Base-by-base conservation (phyloP, 2,888 invertebrate genomes). In the Meloe dianella region DNA sequence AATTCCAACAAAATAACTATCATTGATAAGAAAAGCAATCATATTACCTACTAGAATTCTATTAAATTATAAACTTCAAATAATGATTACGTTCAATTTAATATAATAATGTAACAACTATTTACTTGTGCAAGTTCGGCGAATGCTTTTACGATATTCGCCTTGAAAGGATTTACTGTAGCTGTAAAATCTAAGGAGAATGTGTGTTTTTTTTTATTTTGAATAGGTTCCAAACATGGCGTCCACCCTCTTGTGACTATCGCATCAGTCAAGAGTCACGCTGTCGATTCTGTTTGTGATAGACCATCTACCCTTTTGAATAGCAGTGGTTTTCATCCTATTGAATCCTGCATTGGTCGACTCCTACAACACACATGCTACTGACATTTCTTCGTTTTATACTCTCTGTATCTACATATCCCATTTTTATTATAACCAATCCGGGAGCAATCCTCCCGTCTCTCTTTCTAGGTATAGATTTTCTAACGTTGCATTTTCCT, bases 361-460 rank as follows among this genome's bases (percentile, higher is more conserved):
- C 75, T 78, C 75, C 73, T 24, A 73, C 78, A 77, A 76, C 81
- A 80, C 82, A 82, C 79, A 82, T 82, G 81, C 77, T 79, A 79
- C 80, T 82, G 82, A 82, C 82, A 79, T 82, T 82, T 80, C 80
- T 80, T 79, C 81, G 77, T 81, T 82, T 80, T 81, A 81, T 81
- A 79, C 80, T 80, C 78, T 80, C 79, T 82, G 82, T 82, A 82
- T 82, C 81, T 81, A 82, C 80, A 81, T 82, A 82, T 82, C 81
- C 82, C 82, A 82, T 81, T 82, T 82, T 82, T 82, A 82, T 82
- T 82, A 82, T 80, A 82, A 81, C 81, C 82, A 82, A 82, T 82
- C 81, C 81, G 77, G 75, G 78, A 79, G 81, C 79, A 78, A 73
- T 74, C 74, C 74, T n/a, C 72, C 74, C 79, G 71, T 79, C 79